Evolutionary conservation across 92 coral and sea anemone species (phyloP).

Genomic region (Heteractis magnifica): DNA sequence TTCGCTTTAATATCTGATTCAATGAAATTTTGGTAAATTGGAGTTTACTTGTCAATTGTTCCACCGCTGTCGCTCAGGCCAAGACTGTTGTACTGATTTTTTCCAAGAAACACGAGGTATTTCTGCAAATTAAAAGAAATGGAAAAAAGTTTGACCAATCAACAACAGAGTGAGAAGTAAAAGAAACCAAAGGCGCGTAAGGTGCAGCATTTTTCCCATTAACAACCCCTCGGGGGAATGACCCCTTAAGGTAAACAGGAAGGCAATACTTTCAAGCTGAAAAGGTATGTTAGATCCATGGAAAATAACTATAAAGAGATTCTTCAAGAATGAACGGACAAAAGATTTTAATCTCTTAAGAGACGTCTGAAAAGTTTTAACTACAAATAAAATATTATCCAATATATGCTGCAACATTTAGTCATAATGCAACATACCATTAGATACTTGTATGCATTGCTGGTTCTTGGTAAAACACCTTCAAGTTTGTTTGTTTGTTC

Average conservation of each 20-base stretch:
- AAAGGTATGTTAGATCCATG: too few relatives aligned
- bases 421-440: slow-evolving; percentile 27
- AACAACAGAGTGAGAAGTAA: neutral
- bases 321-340: too few relatives aligned
- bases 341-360: too few relatives aligned
- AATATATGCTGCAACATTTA: too few relatives aligned
- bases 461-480: slow-evolving; percentile 40
- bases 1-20: neutral
- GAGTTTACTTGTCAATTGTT: slow-evolving; percentile 55
- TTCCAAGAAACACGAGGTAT: slow-evolving; percentile 57
- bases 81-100: slow-evolving; percentile 45
- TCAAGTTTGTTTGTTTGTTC: neutral
- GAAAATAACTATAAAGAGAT: too few relatives aligned
- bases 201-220: too few relatives aligned
- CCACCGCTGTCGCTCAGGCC: slow-evolving; percentile 59
- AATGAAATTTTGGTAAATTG: neutral
- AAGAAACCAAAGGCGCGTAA: neutral
- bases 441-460: slow-evolving; percentile 50
- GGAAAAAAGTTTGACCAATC: neutral
- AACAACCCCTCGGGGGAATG: neutral
- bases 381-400: neutral
- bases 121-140: slow-evolving; percentile 43
- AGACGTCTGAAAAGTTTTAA: neutral
- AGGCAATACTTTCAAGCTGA: neutral
- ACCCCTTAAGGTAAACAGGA: neutral